These are phyloP conservation scores for Coptodon bakossiorum DNA, from an alignment of 2,113 vertebrate genomes.

Conservation along the genomic window DNA sequence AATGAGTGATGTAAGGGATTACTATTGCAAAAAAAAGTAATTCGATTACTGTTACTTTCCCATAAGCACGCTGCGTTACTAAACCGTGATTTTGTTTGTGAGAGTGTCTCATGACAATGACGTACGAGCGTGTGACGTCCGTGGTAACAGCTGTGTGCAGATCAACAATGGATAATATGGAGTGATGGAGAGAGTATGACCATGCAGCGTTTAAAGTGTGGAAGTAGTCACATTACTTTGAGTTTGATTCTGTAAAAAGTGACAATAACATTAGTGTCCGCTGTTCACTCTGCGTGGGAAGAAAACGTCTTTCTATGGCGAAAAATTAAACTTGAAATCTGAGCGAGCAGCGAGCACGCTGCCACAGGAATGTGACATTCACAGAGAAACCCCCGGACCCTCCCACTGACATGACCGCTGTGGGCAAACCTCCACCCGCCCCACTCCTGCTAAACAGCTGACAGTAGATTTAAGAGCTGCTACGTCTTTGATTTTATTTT, in stretches of 20 bases:
- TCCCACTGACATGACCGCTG: neutral
- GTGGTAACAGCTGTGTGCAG: neutral
- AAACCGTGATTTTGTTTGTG: neutral
- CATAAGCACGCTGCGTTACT: fast-evolving
- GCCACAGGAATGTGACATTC: neutral
- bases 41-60: neutral
- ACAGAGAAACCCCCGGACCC: neutral
- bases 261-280: too few species aligned
- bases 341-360: neutral
- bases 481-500: neutral
- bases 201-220: too few species aligned
- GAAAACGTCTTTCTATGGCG: too few species aligned
- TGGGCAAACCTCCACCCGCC: neutral
- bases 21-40: neutral
- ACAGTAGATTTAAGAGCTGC: neutral
- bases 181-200: too few species aligned
- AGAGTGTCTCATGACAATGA: neutral
- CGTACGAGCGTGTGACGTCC: fast-evolving
- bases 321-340: too few species aligned
- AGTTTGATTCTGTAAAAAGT: too few species aligned
- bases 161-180: too few species aligned
- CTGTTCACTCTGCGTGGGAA: too few species aligned
- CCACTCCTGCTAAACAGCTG: neutral
- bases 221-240: too few species aligned
- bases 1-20: neutral